Base-by-base conservation (phyloP, 1,140 invertebrate species). In the Psix sp. region DNA sequence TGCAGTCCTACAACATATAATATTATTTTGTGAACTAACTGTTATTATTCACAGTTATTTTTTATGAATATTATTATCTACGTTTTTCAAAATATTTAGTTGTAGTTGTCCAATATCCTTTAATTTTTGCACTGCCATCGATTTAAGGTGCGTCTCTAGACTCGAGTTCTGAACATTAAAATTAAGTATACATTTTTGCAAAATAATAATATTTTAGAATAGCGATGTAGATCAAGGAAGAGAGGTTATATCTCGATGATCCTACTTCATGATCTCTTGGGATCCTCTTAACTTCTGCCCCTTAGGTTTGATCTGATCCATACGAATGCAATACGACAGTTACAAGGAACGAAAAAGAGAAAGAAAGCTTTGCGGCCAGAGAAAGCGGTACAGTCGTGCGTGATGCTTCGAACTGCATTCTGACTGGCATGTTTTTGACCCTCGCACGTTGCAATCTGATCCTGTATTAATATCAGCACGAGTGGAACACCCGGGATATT, bases 311-410 rank as follows among this genome's bases (percentile, higher is more conserved):
- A 81, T 83, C 81, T 74, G 79, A 81, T 81, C 76, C 76, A 78
- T 80, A 79, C 74, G 77, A 84, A 80, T 80, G 80, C 72, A 80
- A 80, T 82, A 80, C 80, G 74, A 81, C 74, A 60, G 74, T 66
- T 63, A 48, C 33, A 46, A 17, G 49, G 51, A 51, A 43, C 42
- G 46, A 66, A 63, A 67, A 54, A 40, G 33, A 67, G 33, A 52
- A 68, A 59, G 39, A 68, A 36, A 51, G 13, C 29, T 33, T 6
- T 10, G 0, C 15, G 26, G 16, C n/a, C 5, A 56, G 49, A 49
- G 60, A 70, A 48, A 54, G 52, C 48, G 24, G 26, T 20, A 31
- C n/a, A 54, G 52, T 42, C 18, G 14, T 52, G 48, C 33, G 66
- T 43, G 48, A 54, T 43, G 48, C 48, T 48, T 11, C 66, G 48